Conservation (phyloP, 2,888 invertebrate species). For the Brachyptera putata region DNA sequence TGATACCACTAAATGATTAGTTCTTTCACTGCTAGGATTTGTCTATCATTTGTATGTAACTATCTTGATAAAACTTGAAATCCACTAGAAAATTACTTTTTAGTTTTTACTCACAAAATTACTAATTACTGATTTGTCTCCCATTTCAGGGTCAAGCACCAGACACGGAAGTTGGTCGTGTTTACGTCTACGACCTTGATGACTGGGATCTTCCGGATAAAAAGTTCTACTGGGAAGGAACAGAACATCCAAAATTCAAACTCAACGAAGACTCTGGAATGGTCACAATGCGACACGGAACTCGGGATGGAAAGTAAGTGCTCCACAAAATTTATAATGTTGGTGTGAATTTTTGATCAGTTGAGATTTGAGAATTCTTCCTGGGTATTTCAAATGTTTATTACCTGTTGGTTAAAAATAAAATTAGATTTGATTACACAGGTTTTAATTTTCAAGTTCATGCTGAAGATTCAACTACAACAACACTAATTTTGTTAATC, state of each 20-base stretch:
- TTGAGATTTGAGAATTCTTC: neutral
- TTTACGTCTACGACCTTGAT: slow-evolving; percentile 95
- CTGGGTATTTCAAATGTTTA: neutral
- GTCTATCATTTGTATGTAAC: too few species aligned
- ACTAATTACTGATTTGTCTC: neutral
- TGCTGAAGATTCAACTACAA: too few species aligned
- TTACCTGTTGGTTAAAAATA: too few species aligned
- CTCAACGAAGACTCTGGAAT: slow-evolving; percentile 89
- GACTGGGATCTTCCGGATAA: slow-evolving; percentile 99
- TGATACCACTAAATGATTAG: too few species aligned
- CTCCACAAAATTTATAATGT: neutral
- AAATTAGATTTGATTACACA: too few species aligned
- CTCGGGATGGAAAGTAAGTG: slow-evolving; percentile 68
- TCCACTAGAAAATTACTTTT: too few species aligned
- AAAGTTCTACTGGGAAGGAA: slow-evolving; percentile 90
- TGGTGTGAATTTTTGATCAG: neutral
- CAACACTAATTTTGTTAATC: too few species aligned
- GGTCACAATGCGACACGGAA: slow-evolving; percentile 92
- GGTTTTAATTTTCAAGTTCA: too few species aligned
- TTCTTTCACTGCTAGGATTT: too few species aligned
- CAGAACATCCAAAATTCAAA: slow-evolving; percentile 82
- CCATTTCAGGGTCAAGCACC: slow-evolving; percentile 72
- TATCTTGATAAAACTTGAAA: too few species aligned
- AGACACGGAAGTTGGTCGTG: slow-evolving; percentile 87
- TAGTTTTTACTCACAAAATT: too few species aligned